Evolutionary conservation across 1,140 invertebrate species (phyloP), one percentile per base, ranked within the genome.

Genomic region (Anastrepha ludens): DNA sequence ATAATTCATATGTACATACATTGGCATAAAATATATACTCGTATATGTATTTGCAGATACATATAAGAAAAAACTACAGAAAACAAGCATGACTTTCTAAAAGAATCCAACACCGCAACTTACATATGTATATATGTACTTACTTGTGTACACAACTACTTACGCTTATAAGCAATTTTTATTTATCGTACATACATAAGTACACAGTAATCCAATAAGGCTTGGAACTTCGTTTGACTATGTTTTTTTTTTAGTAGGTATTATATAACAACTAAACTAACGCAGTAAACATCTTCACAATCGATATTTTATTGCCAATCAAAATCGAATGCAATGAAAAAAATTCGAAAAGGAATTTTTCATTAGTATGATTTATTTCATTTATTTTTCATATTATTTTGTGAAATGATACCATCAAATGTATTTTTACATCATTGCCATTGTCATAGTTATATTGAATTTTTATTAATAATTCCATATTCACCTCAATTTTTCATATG

Each of bases 401-500:
- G 74, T 50, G 74, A 81, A 81, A 81, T 81, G n/a, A 29, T 55
- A 81, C 47, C 47, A 81, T 81, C 47, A 55, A 55, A 20, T 81
- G 47, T 15, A 81, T 20, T 81, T 81, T 81, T 81, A 81, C 17
- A 50, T 41, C 74, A 81, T 29, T 81, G 50, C 64, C 29, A 67
- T 29, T 5, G 6, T 81, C 50, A 50, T 81, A 81, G 74, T 81
- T n/a, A 55, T 55, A 81, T 55, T 17, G 17, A n/a, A 20, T 55
- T 81, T 74, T 44, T 47, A n/a, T 55, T 81, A 47, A 55, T 81
- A 55, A 58, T 81, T 55, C n/a, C 20, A 55, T 81, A 50, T 50
- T 78, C 29, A 15, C 6, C 29, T 29, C 64, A 67, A 67, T 29
- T n/a, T 8, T 67, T 67, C 64, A 67, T 67, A 67, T 67, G 6